Percentiles rank a stretch among this genome's conserved stretches.
Conservation (phyloP, 2,797 vertebrate species). For the Propithecus deckenii region DNA sequence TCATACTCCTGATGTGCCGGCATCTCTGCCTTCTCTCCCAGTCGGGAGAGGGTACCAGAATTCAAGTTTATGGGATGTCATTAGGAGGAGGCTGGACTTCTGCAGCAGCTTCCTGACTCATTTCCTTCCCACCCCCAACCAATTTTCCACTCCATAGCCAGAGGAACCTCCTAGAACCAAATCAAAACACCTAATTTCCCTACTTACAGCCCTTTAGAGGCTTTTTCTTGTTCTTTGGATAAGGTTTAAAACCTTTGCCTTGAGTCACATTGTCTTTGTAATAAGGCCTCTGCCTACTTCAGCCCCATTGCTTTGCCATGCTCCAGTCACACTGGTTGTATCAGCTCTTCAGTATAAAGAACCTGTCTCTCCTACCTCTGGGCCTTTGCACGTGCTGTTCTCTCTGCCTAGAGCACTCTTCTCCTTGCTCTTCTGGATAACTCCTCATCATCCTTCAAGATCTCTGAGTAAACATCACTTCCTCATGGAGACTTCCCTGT, state of each 20-base stretch:
- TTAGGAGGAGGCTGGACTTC: neutral
- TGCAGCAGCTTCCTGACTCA: neutral
- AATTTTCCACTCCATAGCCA: no score
- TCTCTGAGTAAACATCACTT: neutral
- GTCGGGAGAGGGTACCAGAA: neutral
- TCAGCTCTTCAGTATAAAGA: neutral
- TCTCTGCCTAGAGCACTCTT: neutral
- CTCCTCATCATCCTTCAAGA: neutral
- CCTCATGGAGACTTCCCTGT: neutral
- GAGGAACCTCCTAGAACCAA: neutral
- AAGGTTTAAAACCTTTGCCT: neutral
- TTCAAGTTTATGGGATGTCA: neutral
- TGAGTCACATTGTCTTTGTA: neutral
- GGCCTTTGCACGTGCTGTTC: neutral
- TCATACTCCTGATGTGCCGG: accelerated
- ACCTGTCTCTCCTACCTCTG: neutral
- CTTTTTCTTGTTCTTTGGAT: neutral
- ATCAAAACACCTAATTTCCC: neutral
- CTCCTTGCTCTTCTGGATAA: neutral
- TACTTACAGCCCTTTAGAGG: neutral
- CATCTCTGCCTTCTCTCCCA: neutral
- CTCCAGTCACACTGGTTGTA: neutral
- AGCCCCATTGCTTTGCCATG: neutral
- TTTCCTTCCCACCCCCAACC: neutral
- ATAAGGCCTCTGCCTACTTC: neutral